Base-by-base conservation (phyloP, 2,113 vertebrate species). In the Chiloscyllium plagiosum region DNA sequence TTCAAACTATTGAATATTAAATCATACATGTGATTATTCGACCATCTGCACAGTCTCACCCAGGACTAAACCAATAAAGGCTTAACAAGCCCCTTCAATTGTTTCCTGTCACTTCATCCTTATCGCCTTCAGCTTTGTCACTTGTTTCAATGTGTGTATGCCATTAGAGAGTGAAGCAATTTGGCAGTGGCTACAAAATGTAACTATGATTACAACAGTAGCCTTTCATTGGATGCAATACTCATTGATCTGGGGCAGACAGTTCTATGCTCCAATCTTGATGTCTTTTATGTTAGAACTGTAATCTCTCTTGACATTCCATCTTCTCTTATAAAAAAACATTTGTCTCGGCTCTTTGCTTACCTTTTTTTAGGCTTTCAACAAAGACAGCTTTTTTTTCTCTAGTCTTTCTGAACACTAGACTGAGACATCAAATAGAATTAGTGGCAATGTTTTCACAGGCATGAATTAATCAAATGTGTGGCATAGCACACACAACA, bases 271-370 rank as follows among this genome's bases (percentile, higher is more conserved):
- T 96, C 66, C 96, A 96, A 96, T 68, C 22, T 96, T 68, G 78
- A 19, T 70, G 56, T 65, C 17, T 96, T 89, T 65, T 87, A 0
- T 95, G 20, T 6, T 96, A 26, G 95, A 29, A 65, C 52, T 83
- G 78, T 96, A 96, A 97, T 96, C 29, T 96, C 26, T 96, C 96
- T 76, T 0, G 1, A 96, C 69, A 80, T 52, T 92, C 0, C 33
- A 85, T 61, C 29, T 96, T 17, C 96, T 96, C 56, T 96, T 95
- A n/a, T 96, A 96, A 96, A 96, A 96, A 47, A 96, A 95, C 93
- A 96, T 65, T 95, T 80, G 0, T 90, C 68, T 96, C 1, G 24
- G 17, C 90, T 19, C 90, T 66, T 96, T 96, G 93, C 96, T 96
- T 94, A 26, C 95, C 20, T 7, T 96, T 96, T n/a, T 95, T 96